Evolutionary conservation across 2,113 vertebrate genomes (phyloP), one percentile per base, ranked within the genome.

Genomic region (Osmerus eperlanus): DNA sequence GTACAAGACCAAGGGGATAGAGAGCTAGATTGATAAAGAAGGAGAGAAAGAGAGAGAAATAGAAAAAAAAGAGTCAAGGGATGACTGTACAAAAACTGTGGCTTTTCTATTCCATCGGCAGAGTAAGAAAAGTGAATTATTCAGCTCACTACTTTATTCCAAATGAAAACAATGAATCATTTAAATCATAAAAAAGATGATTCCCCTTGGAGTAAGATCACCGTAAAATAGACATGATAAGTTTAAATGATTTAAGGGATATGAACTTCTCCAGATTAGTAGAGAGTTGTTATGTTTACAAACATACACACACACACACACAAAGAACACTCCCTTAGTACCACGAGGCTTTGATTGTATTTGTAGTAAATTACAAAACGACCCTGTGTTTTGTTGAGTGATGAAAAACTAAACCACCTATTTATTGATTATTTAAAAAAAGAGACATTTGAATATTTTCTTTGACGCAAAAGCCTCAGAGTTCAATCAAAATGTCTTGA

Each of bases 101-200:
- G 67, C 76, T 83, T 87, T 90, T 63, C 82, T 87, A 86, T 90
- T 63, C 82, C 87, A 86, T 85, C 81, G 79, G 81, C 84, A 68
- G 82, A 74, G 76, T 81, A 86, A 79, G 81, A 81, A 83, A 79
- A 85, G 82, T 89, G 75, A 90, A 92, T 90, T 83, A 89, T 90
- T 91, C 88, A 90, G 83, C 79, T 87, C 77, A 81, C 82, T 68
- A 83, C 83, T 90, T 88, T 82, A 85, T 84, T 89, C 84, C 74
- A 80, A 88, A 90, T 84, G 83, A 86, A 91, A 87, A 89, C 78
- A 81, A 89, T 87, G 79, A 91, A 91, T 91, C 85, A 89, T 90
- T 91, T 87, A 88, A 90, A 87, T 88, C 82, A 77, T 75, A 81
- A 79, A 86, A 89, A 90, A 85, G 82, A 88, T 84, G 81, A 79